Evolutionary conservation across 2,888 invertebrate species (phyloP), one percentile per base, ranked within the genome.

Genomic region (Furcula furcula): DNA sequence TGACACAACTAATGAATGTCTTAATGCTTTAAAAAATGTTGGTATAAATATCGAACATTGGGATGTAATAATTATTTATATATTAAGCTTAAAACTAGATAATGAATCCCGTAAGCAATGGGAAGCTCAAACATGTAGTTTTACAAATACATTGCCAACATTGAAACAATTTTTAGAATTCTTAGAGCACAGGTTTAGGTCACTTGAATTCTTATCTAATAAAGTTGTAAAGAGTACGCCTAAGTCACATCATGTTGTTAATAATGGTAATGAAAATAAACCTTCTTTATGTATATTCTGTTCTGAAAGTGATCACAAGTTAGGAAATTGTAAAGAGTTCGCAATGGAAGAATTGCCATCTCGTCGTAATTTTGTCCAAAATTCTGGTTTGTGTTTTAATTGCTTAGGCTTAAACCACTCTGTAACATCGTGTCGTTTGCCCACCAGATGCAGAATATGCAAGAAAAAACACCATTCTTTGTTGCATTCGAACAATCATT

Each of bases 321-420:
- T 46, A 7, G 7, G 25, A 10, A 30, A 36, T 29, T 46, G 42
- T 20, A 42, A 46, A 20, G 19, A 34, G 21, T 47, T 47, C 26
- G 18, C 34, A 15, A 34, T 38, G n/a, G 9, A 34, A 10, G 18
- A 22, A 21, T 28, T 16, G 7, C 26, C 34, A 12, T 18, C 15
- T 22, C 32, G 44, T 12, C 32, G 32, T 28, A 22, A 26, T 7
- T 40, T 40, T 29, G 37, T 30, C 9, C 34, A 32, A 33, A 15
- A 10, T 3, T 31, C 22, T 13, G 9, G 14, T 4, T 10, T 45
- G 6, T 45, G 44, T 20, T 45, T 35, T 26, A 45, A 40, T 33
- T 45, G 44, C 25, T 25, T 45, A 11, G 29, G 32, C 5, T 7
- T 10, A 3, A 20, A 34, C 12, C 34, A 34, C 14, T 10, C 25